These are phyloP conservation scores for Lymantria dispar DNA, from an alignment of 2,888 invertebrate species.

Conservation along the genomic window DNA sequence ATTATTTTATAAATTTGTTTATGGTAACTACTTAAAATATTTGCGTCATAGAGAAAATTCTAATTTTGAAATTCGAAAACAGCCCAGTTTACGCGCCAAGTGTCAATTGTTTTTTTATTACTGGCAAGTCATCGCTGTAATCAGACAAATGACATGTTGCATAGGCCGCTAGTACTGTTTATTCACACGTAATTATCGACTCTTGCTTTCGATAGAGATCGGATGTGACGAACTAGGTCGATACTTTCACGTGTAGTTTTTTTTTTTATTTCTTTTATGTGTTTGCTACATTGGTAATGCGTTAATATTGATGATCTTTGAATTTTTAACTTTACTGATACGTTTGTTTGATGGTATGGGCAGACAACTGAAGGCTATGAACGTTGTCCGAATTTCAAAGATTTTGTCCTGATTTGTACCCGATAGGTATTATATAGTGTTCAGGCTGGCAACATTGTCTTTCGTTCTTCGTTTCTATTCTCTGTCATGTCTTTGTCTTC, in stretches of 20 bases:
- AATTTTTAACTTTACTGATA: too few relatives aligned
- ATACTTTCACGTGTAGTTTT: conserved; percentile 47
- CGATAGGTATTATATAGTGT: too few relatives aligned
- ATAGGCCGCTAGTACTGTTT: conserved; percentile 17
- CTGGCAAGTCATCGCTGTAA: neutral
- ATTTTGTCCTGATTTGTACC: too few relatives aligned
- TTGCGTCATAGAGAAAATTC: neutral
- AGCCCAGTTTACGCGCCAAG: neutral
- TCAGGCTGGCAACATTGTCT: too few relatives aligned
- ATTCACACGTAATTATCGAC: conserved; percentile 41
- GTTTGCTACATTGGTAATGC: neutral
- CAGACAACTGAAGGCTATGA: too few relatives aligned
- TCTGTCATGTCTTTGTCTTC: too few relatives aligned
- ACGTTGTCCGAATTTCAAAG: too few relatives aligned
- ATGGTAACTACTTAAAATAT: too few relatives aligned
- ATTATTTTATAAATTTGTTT: too few relatives aligned
- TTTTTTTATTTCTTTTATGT: conserved; percentile 11
- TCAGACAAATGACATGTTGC: conserved; percentile 20
- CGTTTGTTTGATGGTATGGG: too few relatives aligned
- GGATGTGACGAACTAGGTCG: conserved; percentile 44
- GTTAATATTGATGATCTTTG: too few relatives aligned
- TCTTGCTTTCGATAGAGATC: conserved; percentile 57
- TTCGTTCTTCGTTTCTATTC: too few relatives aligned
- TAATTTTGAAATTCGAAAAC: neutral
- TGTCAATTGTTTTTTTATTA: neutral